Conservation (phyloP, 2,888 invertebrate genomes). For the Cerastis rubricosa region DNA sequence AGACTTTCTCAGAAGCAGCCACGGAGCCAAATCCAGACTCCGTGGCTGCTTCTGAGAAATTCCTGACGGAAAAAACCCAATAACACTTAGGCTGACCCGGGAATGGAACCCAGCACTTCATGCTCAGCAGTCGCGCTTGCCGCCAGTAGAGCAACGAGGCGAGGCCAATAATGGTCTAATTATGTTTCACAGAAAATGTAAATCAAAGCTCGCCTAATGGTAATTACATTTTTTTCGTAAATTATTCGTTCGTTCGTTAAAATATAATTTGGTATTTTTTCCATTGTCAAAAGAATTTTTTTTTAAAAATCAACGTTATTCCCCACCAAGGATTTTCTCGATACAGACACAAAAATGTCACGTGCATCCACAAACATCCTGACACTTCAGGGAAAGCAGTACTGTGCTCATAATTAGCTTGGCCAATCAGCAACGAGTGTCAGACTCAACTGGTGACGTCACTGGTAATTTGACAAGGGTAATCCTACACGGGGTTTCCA, state of each 20-base stretch:
- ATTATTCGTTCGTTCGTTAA: not conserved
- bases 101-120: too few species aligned
- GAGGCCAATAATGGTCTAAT: not conserved
- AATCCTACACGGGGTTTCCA: conserved; percentile 8
- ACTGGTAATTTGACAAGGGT: conserved; percentile 42
- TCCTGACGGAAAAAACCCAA: too few species aligned
- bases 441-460: conserved; percentile 30
- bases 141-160: too few species aligned
- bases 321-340: not conserved
- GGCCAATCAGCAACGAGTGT: conserved; percentile 25
- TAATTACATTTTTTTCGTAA: not conserved
- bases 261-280: not conserved
- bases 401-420: conserved; percentile 23
- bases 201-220: not conserved
- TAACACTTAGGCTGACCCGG: too few species aligned
- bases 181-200: not conserved
- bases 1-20: too few species aligned
- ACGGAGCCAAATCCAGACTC: too few species aligned
- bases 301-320: not conserved
- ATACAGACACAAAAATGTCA: not conserved
- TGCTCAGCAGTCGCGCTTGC: too few species aligned
- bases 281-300: too few species aligned
- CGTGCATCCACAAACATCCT: conserved; percentile 1
- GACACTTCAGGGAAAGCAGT: conserved; percentile 3
- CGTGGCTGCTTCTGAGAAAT: too few species aligned